Percentiles rank a stretch among this genome's conserved stretches.
phyloP scores from a whole-genome alignment of 2,888 invertebrate genomes.

The Rhingia campestris region DNA sequence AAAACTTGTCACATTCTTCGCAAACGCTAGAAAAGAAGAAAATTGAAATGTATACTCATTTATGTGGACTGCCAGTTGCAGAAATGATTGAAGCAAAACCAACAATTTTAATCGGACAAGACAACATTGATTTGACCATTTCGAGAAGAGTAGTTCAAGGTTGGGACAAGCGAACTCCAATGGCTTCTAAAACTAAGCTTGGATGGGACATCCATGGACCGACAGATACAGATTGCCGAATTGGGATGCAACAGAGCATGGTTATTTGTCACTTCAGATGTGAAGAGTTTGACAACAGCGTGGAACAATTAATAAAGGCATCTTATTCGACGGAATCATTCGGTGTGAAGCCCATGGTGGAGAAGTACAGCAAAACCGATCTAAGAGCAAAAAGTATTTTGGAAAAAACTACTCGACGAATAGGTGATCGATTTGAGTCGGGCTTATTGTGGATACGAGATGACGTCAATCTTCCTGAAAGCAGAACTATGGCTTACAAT shows the following conservation, averaged over 20 bases:
- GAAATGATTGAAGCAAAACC: conserved; percentile 1
- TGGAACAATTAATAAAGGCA: conserved; percentile 6
- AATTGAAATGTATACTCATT: too few species aligned
- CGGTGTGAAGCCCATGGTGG: conserved; percentile 4
- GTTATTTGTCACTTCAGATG: conserved; percentile 1
- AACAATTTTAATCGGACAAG: conserved; percentile 1
- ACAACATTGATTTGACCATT: conserved; percentile 7
- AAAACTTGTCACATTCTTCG: background rate
- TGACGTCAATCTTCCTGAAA: background rate
- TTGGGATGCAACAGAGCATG: background rate
- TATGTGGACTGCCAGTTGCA: too few species aligned
- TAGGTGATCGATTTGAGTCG: background rate
- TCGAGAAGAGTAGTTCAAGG: background rate
- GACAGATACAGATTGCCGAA: background rate
- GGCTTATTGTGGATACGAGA: background rate
- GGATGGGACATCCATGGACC: conserved; percentile 1
- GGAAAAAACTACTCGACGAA: background rate
- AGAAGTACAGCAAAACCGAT: background rate
- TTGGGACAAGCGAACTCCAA: background rate
- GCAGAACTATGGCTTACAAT: conserved; percentile 1
- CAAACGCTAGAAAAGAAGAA: background rate
- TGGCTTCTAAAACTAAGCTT: background rate
- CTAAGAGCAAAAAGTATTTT: background rate
- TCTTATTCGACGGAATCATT: conserved; percentile 10
- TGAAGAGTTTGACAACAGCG: background rate